Percentiles rank a stretch among this genome's conserved stretches.
phyloP scores from a whole-genome alignment of 1,140 invertebrate genomes.

The Radopholus similis region DNA sequence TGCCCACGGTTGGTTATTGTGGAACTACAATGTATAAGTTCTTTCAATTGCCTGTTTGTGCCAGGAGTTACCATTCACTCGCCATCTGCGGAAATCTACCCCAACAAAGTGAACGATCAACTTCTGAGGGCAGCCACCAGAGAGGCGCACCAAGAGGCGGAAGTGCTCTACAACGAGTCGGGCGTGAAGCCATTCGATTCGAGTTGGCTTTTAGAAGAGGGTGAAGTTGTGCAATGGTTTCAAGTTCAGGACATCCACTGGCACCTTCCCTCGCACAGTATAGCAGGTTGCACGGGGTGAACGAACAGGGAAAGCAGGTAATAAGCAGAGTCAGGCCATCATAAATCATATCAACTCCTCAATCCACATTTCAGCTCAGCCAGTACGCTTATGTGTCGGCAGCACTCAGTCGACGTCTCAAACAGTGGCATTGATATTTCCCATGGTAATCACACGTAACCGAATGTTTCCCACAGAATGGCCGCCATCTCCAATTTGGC shows the following conservation, averaged over 20 bases:
- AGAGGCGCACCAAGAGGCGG: constrained; percentile 26
- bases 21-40: neutral
- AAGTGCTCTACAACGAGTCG: constrained; percentile 26
- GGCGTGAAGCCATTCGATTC: neutral
- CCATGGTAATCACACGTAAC: too few species aligned
- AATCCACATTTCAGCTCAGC: constrained; percentile 21
- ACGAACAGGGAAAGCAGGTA: constrained; percentile 13
- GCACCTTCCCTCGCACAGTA: constrained; percentile 21
- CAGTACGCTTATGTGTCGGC: constrained; percentile 32
- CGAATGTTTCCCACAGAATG: constrained; percentile 11
- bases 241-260: constrained; percentile 24
- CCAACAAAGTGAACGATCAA: constrained; percentile 13
- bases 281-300: constrained; percentile 25
- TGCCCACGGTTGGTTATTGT: neutral
- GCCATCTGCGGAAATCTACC: too few species aligned
- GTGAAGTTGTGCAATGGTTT: neutral
- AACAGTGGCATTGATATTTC: constrained; percentile 26
- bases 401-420: constrained; percentile 29
- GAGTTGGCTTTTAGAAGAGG: neutral
- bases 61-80: too few species aligned
- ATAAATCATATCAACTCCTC: neutral
- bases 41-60: too few species aligned
- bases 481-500: constrained; percentile 4
- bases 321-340: too few species aligned
- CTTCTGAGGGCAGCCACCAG: constrained; percentile 9